A percentile compares a stretch with the other conserved stretches of the same genome.
Evolutionary conservation across 2,797 vertebrate species (phyloP).

Genomic region (Gymnopithys bicolor): DNA sequence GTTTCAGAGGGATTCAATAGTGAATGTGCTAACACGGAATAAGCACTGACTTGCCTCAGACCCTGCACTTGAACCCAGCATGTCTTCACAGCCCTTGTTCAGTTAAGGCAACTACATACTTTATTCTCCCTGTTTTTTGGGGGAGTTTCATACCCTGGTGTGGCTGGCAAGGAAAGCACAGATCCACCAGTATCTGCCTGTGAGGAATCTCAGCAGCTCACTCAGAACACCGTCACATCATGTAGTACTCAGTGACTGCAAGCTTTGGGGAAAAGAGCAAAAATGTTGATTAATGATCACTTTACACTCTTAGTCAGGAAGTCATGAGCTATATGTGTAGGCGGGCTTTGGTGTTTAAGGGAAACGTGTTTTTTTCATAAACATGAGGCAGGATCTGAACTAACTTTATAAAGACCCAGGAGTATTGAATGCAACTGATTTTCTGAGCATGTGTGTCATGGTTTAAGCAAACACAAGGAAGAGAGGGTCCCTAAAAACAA

Average conservation of each 20-base stretch:
- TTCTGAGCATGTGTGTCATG: background rate
- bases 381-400: background rate
- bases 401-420: background rate
- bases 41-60: background rate
- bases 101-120: background rate
- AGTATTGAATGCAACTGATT: background rate
- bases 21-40: background rate
- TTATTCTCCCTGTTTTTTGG: background rate
- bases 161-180: background rate
- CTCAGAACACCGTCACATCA: background rate
- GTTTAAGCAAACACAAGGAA: background rate
- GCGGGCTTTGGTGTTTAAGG: background rate
- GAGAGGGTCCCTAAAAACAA: background rate
- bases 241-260: accelerated
- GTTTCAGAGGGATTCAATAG: background rate
- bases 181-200: background rate
- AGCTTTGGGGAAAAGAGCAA: background rate
- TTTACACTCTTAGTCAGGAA: background rate
- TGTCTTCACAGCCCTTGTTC: background rate
- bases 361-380: background rate
- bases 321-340: background rate
- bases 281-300: background rate
- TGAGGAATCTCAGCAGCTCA: background rate
- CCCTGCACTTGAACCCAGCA: background rate
- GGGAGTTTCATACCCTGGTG: background rate